phyloP scores from a whole-genome alignment of 2,797 vertebrate species.

The Chaetophractus vellerosus region DNA sequence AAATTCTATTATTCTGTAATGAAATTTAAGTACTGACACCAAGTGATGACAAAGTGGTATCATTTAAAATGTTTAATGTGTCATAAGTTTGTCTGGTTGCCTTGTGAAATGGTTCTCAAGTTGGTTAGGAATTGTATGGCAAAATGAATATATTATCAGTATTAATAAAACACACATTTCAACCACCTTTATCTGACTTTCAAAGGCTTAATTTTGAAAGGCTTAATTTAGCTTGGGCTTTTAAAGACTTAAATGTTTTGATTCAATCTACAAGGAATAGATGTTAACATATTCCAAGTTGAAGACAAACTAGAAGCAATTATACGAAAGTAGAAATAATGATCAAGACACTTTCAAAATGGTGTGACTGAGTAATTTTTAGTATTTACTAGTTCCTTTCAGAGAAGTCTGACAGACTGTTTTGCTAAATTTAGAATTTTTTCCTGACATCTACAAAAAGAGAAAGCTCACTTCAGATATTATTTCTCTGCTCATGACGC shows the following conservation, averaged over 20 bases:
- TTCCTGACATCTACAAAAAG: neutral
- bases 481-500: constrained; percentile 1
- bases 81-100: neutral
- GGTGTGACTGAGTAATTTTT: neutral
- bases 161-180: constrained; percentile 34
- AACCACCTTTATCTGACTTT: constrained; percentile 16
- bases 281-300: neutral
- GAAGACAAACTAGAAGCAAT: neutral
- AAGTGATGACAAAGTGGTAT: neutral
- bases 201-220: neutral
- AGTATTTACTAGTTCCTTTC: neutral
- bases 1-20: constrained; percentile 40
- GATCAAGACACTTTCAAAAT: neutral
- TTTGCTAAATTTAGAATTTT: neutral
- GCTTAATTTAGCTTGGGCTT: neutral
- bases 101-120: neutral
- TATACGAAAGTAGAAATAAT: neutral
- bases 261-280: neutral
- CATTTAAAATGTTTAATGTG: constrained; percentile 23
- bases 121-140: neutral
- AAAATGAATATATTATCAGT: neutral
- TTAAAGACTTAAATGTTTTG: neutral
- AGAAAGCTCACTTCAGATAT: constrained; percentile 33
- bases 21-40: neutral
- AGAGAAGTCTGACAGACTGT: neutral